phyloP scores from a whole-genome alignment of 2,113 vertebrate genomes.

The Aptenodytes patagonicus region DNA sequence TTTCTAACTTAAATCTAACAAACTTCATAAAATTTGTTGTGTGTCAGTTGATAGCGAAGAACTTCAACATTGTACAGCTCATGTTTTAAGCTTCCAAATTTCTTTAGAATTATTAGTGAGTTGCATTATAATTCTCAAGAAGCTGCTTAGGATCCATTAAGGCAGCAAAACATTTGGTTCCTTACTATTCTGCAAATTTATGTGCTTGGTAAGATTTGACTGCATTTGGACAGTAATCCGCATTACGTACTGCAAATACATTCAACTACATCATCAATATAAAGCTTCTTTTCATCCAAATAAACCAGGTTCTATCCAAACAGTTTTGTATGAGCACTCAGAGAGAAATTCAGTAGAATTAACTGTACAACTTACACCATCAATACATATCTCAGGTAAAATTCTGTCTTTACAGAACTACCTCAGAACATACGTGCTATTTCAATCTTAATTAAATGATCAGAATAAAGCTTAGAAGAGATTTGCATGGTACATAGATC shows the following conservation, averaged over 20 bases:
- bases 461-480: background rate
- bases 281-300: background rate
- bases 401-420: background rate
- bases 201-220: background rate
- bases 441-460: background rate
- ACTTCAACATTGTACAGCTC: background rate
- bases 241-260: background rate
- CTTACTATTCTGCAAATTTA: background rate
- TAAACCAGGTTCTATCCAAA: background rate
- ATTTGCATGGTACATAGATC: background rate
- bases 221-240: background rate
- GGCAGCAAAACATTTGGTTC: background rate
- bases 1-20: constrained; percentile 1
- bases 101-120: background rate
- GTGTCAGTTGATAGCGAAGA: background rate
- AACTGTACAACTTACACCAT: background rate
- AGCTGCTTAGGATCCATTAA: background rate
- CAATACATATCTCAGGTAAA: background rate
- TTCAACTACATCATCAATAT: background rate
- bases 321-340: background rate
- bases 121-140: background rate
- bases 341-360: background rate
- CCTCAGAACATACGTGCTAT: background rate
- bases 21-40: background rate
- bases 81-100: background rate